These are phyloP conservation scores for Rotaria socialis DNA, from an alignment of 2,888 invertebrate species.

Conservation along the genomic window DNA sequence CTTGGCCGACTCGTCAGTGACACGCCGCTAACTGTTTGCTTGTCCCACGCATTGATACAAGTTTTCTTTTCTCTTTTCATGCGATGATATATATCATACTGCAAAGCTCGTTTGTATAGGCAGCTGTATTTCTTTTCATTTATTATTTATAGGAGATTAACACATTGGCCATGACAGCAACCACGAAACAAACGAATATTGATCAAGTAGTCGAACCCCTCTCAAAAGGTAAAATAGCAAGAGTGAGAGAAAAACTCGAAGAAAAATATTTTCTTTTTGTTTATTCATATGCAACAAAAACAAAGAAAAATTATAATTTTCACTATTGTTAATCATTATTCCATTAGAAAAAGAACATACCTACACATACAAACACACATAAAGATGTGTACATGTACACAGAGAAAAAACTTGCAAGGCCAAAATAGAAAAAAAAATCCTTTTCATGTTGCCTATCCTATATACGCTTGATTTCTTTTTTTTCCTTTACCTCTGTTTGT, in stretches of 20 bases:
- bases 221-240: not conserved
- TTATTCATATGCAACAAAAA: not conserved
- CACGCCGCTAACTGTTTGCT: too few relatives aligned
- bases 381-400: not conserved
- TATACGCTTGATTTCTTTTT: not conserved
- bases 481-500: not conserved
- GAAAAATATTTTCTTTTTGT: not conserved
- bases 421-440: not conserved
- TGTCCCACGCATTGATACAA: not conserved
- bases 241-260: not conserved
- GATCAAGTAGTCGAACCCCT: not conserved
- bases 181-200: not conserved
- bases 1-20: not conserved
- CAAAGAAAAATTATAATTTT: not conserved
- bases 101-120: not conserved
- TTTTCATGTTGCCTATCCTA: not conserved
- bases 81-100: not conserved
- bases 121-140: not conserved
- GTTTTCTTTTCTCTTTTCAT: not conserved
- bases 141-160: conserved; percentile 3
- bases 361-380: not conserved
- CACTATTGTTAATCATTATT: not conserved
- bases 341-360: not conserved
- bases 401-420: not conserved
- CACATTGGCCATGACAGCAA: not conserved